Base-by-base conservation (phyloP, 2,888 invertebrate species). In the Macropis europaea region DNA sequence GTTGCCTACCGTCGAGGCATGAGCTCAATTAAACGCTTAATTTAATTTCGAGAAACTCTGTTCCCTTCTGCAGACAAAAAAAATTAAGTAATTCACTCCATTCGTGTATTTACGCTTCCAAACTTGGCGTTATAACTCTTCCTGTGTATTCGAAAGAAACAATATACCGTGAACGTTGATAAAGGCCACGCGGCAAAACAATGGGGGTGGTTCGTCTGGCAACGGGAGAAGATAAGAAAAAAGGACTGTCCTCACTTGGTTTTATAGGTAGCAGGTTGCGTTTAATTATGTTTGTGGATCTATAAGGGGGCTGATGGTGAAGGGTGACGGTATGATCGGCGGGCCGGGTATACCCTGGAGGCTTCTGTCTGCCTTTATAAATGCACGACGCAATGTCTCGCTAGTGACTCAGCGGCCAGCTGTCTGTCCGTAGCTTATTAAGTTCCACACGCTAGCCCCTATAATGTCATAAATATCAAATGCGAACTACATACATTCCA, bases 371-470 rank as follows among this genome's bases (percentile, higher is more conserved):
- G 69, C 70, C 73, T 79, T 64, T 71, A 82, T 76, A 71, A n/a
- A 76, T 72, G 73, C 73, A 76, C 68, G 76, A 76, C 42, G 68
- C 59, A 71, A 70, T 66, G 47, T 63, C 63, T 30, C 73, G 42
- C 56, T 61, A 79, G 81, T 87, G 87, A 87, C 80, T 87, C 87
- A 86, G 82, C 83, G 74, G 74, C 82, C 83, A 81, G 79, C 83
- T 85, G 86, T 82, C 79, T 75, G 79, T 78, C 69, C 77, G 72
- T 80, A 73, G 75, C 81, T 86, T 83, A 83, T 86, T 85, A 86
- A 81, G 69, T 62, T 73, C 66, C 78, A 74, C 84, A 82, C 82
- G 81, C 80, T 64, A 80, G 77, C 75, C 66, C 71, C 56, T 47
- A 62, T 73, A 73, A 67, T 73, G 70, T 79, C 71, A 83, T 81